Conservation (phyloP, 2,888 invertebrate genomes). For the Neoascia interrupta region DNA sequence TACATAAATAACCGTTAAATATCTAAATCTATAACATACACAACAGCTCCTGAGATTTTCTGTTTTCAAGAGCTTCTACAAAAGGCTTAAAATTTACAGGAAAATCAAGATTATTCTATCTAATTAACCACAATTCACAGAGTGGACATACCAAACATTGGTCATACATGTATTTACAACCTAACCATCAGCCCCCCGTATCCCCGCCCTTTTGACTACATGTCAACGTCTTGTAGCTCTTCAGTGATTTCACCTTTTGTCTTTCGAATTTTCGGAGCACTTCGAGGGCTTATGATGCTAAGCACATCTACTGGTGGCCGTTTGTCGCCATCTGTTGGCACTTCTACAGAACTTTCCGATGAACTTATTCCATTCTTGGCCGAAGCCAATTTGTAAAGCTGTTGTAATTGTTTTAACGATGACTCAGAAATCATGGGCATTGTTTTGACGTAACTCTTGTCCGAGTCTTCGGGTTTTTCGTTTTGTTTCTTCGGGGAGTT, state of each 20-base stretch:
- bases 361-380: slow-evolving; percentile 44
- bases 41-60: background rate
- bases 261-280: slow-evolving; percentile 72
- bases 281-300: slow-evolving; percentile 26
- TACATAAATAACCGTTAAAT: slow-evolving; percentile 56
- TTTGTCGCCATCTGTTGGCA: slow-evolving; percentile 45
- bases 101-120: slow-evolving; percentile 30
- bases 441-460: slow-evolving; percentile 58
- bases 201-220: slow-evolving; percentile 27
- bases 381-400: slow-evolving; percentile 77
- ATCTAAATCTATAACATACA: slow-evolving; percentile 12
- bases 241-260: slow-evolving; percentile 81
- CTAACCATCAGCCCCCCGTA: background rate
- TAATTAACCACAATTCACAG: slow-evolving; percentile 26
- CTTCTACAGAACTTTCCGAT: slow-evolving; percentile 62
- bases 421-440: slow-evolving; percentile 79
- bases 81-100: slow-evolving; percentile 28
- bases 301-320: slow-evolving; percentile 16
- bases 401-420: slow-evolving; percentile 77
- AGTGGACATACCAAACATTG: slow-evolving; percentile 7
- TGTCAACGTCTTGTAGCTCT: slow-evolving; percentile 81
- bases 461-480: slow-evolving; percentile 63
- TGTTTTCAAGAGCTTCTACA: too few species aligned
- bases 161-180: slow-evolving; percentile 50
- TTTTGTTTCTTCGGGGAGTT: background rate